These are phyloP conservation scores for Trichoplusia ni DNA, from an alignment of 1,140 invertebrate genomes.

Conservation along the genomic window DNA sequence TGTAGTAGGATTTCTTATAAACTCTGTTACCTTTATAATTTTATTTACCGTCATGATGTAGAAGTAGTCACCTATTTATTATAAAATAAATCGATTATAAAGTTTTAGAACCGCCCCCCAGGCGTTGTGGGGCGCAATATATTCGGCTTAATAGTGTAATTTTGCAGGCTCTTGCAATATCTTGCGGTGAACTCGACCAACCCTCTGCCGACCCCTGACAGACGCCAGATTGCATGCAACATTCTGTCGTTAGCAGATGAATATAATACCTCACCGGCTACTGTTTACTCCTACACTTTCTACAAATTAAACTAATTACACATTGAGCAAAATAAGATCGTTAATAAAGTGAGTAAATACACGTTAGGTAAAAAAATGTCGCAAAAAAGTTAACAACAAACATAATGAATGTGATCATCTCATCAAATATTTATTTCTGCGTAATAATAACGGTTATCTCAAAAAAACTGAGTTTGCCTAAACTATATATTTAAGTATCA, in stretches of 20 bases:
- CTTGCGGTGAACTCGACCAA: conserved; percentile 44
- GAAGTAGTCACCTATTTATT: background rate
- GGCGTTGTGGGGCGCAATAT: conserved; percentile 44
- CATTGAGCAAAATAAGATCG: no score
- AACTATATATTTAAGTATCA: no score
- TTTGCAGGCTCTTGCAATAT: conserved; percentile 49
- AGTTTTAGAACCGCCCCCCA: conserved; percentile 41
- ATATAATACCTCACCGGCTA: conserved; percentile 15
- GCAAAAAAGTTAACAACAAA: background rate
- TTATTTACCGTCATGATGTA: no score
- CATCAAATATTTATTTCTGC: no score
- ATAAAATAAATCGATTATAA: conserved; percentile 45
- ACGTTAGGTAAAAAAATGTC: no score
- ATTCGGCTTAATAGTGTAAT: conserved; percentile 56
- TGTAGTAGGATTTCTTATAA: no score
- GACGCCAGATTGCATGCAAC: conserved; percentile 41
- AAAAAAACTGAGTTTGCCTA: no score
- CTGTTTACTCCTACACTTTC: background rate
- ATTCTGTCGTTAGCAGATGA: conserved; percentile 37
- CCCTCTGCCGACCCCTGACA: conserved; percentile 36
- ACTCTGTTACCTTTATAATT: no score
- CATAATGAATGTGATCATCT: no score
- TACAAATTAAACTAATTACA: no score
- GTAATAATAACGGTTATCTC: no score
- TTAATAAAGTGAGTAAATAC: no score